phyloP scores from a whole-genome alignment of 2,888 invertebrate genomes.

The Chaitophorus viminalis region DNA sequence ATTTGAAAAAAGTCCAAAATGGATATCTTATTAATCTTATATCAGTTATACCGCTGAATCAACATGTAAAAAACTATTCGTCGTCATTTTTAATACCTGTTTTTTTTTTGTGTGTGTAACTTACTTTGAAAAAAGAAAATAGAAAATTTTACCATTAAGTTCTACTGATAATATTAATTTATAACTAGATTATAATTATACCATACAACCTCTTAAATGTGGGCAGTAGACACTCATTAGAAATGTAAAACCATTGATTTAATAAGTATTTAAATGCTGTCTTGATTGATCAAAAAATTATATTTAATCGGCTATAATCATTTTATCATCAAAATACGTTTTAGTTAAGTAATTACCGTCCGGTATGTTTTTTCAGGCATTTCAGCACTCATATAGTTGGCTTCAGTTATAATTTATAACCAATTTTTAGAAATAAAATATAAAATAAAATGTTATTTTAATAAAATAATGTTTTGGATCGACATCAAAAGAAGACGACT shows the following conservation, averaged over 20 bases:
- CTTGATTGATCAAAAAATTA: too few species aligned
- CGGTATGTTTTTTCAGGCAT: not conserved
- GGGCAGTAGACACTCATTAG: not conserved
- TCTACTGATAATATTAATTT: too few species aligned
- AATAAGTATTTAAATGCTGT: too few species aligned
- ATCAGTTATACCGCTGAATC: not conserved
- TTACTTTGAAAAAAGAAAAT: too few species aligned
- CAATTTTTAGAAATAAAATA: not conserved
- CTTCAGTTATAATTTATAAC: not conserved
- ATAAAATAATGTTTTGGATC: not conserved
- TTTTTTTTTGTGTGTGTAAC: too few species aligned
- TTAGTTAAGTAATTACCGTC: too few species aligned
- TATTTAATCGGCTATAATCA: too few species aligned
- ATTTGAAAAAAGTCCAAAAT: not conserved
- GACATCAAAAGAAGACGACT: not conserved
- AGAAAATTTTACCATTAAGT: too few species aligned
- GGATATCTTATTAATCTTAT: too few species aligned
- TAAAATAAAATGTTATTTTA: not conserved
- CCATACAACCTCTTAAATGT: too few species aligned
- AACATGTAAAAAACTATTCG: not conserved
- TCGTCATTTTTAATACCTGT: not conserved
- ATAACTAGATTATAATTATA: too few species aligned
- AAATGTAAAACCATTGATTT: not conserved
- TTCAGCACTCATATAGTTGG: not conserved
- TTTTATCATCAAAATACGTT: too few species aligned